Conservation (phyloP, 1,140 invertebrate species). For the Drosophila pandora region DNA sequence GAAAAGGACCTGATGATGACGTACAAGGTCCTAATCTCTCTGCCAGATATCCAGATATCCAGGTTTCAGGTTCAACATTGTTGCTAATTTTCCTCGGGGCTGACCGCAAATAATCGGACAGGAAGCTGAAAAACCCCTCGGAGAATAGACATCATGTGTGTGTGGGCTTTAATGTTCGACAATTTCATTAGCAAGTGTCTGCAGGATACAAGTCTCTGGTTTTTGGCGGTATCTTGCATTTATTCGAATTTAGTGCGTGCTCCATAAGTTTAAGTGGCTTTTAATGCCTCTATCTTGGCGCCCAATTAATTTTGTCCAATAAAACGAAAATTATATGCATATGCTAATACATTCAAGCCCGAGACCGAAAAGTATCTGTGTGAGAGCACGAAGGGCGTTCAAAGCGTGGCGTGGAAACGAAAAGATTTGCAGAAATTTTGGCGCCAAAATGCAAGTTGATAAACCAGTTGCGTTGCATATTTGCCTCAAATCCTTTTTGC, state of each 20-base stretch:
- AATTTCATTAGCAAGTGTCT: conserved; percentile 67
- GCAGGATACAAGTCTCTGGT: conserved; percentile 22
- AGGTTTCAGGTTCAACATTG: conserved; percentile 55
- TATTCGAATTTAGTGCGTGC: conserved; percentile 41
- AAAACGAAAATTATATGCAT: conserved; percentile 79
- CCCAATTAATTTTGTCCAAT: conserved; percentile 81
- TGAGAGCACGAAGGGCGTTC: conserved; percentile 62
- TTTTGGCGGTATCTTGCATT: conserved; percentile 8
- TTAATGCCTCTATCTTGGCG: conserved; percentile 82
- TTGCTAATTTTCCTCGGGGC: conserved; percentile 65
- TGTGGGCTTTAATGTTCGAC: conserved; percentile 51
- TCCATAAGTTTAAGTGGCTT: conserved; percentile 65
- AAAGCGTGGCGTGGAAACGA: conserved; percentile 65
- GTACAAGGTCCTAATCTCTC: conserved; percentile 53
- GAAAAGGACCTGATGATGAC: conserved; percentile 41
- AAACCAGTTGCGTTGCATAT: conserved; percentile 82
- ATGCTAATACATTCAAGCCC: conserved; percentile 5
- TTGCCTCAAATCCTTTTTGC: conserved; percentile 66
- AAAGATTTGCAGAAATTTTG: conserved; percentile 82
- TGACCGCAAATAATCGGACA: conserved; percentile 79
- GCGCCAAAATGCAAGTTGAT: conserved; percentile 82
- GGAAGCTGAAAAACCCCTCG: conserved; percentile 54
- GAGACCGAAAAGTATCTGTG: conserved; percentile 1
- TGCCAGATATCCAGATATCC: conserved; percentile 13
- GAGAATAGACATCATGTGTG: conserved; percentile 34